Conservation (phyloP, 2,113 vertebrate species). For the Ptilorrhoa leucosticta region DNA sequence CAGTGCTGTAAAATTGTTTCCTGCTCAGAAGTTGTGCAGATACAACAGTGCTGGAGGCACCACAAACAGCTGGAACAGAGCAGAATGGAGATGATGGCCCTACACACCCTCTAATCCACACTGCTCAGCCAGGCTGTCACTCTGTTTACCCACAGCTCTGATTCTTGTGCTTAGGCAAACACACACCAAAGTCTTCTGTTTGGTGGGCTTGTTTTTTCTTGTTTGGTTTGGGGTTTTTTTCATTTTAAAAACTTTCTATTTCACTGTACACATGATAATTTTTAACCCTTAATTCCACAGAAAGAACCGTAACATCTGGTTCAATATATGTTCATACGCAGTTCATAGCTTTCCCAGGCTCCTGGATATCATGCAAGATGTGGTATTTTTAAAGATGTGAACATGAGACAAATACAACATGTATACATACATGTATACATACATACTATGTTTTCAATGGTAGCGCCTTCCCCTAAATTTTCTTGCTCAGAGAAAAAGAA, state of each 20-base stretch:
- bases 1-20: not conserved
- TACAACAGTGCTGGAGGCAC: not conserved
- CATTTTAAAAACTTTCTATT: not conserved
- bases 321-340: not conserved
- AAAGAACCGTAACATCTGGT: not conserved
- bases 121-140: not conserved
- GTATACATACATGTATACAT: too few species aligned
- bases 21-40: not conserved
- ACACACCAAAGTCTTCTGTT: not conserved
- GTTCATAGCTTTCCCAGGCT: not conserved
- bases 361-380: not conserved
- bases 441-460: not conserved
- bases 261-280: fast-evolving
- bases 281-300: not conserved
- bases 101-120: too few species aligned
- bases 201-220: not conserved
- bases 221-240: not conserved
- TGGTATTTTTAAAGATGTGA: not conserved
- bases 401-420: not conserved
- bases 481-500: not conserved
- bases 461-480: not conserved
- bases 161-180: not conserved
- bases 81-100: not conserved
- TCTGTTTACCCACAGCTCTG: not conserved
- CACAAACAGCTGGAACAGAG: not conserved